Evolutionary conservation across 2,888 invertebrate genomes (phyloP).

Genomic region (Trissonchulus sp.): DNA sequence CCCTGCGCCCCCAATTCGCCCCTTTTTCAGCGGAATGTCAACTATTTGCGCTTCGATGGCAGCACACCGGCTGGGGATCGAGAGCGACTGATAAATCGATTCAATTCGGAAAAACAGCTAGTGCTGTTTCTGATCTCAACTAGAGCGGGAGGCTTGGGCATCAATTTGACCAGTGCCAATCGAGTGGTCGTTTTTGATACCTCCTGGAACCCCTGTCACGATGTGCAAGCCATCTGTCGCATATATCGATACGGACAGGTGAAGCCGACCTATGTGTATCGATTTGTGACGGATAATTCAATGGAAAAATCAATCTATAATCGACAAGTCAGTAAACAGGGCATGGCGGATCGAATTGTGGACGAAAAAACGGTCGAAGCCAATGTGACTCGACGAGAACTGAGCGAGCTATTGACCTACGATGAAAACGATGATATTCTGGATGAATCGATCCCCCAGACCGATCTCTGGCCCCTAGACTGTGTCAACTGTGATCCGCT

Average conservation of each 20-base stretch:
- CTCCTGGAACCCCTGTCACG: slow-evolving; percentile 97
- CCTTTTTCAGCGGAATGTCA: not conserved
- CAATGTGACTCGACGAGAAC: slow-evolving; percentile 56
- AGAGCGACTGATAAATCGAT: slow-evolving; percentile 90
- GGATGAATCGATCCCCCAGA: slow-evolving; percentile 41
- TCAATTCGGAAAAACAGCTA: slow-evolving; percentile 78
- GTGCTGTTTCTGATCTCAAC: slow-evolving; percentile 92
- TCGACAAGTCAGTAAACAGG: slow-evolving; percentile 93
- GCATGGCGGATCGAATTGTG: slow-evolving; percentile 91
- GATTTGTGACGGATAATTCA: slow-evolving; percentile 92
- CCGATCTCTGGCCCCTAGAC: not conserved
- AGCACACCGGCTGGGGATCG: slow-evolving; percentile 87
- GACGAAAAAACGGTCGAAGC: slow-evolving; percentile 97
- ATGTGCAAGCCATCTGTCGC: slow-evolving; percentile 73
- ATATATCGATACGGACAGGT: slow-evolving; percentile 78
- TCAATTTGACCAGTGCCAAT: slow-evolving; percentile 94
- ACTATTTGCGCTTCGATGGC: slow-evolving; percentile 73
- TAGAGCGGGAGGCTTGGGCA: slow-evolving; percentile 61
- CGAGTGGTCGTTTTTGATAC: slow-evolving; percentile 95
- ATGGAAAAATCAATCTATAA: slow-evolving; percentile 97
- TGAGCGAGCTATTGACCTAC: slow-evolving; percentile 62
- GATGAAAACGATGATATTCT: slow-evolving; percentile 58
- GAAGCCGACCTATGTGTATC: slow-evolving; percentile 88
- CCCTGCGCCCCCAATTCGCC: slow-evolving; percentile 47
- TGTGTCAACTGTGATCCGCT: too few relatives aligned